Evolutionary conservation across 1,140 invertebrate genomes (phyloP), one percentile per base, ranked within the genome.

Genomic region (Berghia stephanieae): DNA sequence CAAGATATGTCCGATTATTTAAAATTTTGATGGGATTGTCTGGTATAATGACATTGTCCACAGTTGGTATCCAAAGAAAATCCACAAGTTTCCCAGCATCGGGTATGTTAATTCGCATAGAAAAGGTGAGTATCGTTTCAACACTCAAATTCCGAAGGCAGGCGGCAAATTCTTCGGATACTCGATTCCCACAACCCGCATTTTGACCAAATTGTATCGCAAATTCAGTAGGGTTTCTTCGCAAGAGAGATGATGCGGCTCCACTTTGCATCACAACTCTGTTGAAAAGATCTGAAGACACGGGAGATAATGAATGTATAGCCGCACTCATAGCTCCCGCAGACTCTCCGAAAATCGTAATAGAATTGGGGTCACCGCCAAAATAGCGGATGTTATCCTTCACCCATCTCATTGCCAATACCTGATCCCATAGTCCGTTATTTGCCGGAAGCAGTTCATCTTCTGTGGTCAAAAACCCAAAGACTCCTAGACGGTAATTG

Each of bases 381-480:
- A 99, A 98, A 77, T 90, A 92, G 69, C 92, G 91, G 42, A 98
- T 95, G 88, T 98, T 97, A 71, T 97, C 94, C 81, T 95, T 91
- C 0, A 98, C 92, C 96, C 74, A 76, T 27, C 52, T 76, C 24
- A 76, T 46, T 18, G 74, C 74, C 63, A 76, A 38, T 10, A 44
- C 96, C 89, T 97, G 95, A 90, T 99, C 97, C 60, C 97, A 90
- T 80, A 98, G 93, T 13, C 97, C 97, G 90, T 98, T 98, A 90
- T 99, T 99, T 34, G 96, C 96, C 0, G 95, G 95, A 10, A 95
- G 96, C 85, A 95, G 94, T 78, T 94, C 92, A 89, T 98, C 96
- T 0, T 92, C 94, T 1, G 96, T 98, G 63, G 95, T 96, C 0
- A 98, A 89, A 89, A 98, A 98, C 52, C 96, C 95, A 93, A 83